Percentiles rank a stretch among this genome's conserved stretches.
Evolutionary conservation across 2,113 vertebrate species (phyloP).

Genomic region (Hippocampus guttulatus): DNA sequence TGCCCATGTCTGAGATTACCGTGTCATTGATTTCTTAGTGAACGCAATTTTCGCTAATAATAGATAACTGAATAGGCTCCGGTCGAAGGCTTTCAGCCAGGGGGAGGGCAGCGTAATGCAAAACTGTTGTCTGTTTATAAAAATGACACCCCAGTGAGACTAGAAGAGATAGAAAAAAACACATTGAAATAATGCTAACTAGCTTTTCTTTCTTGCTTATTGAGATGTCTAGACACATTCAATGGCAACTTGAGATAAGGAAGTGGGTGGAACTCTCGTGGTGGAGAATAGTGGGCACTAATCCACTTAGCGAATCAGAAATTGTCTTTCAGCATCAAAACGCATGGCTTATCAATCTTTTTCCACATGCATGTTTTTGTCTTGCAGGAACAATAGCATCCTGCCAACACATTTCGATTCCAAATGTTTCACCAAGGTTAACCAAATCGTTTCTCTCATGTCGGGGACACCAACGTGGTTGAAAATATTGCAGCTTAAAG

Average conservation of each 20-base stretch:
- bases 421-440: conserved; percentile 25
- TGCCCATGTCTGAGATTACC: conserved; percentile 52
- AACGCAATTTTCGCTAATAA: conserved; percentile 64
- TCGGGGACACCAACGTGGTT: neutral
- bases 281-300: conserved; percentile 49
- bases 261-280: conserved; percentile 55
- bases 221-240: conserved; percentile 74
- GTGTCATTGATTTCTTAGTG: conserved; percentile 54
- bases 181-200: conserved; percentile 47
- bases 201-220: conserved; percentile 57
- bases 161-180: conserved; percentile 38
- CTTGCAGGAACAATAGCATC: conserved; percentile 62
- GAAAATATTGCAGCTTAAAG: neutral
- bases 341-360: conserved; percentile 64
- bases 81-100: conserved; percentile 49
- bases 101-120: conserved; percentile 32
- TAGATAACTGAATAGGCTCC: conserved; percentile 58
- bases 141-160: conserved; percentile 34
- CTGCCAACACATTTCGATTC: conserved; percentile 36
- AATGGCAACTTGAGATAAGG: conserved; percentile 70
- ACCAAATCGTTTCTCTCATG: neutral
- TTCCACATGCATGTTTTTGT: conserved; percentile 63
- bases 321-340: conserved; percentile 55
- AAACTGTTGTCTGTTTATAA: conserved; percentile 58
- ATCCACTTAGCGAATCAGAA: conserved; percentile 62